Base-by-base conservation (phyloP, 53 echinoderm and acorn worm species). In the Arbacia lixula region DNA sequence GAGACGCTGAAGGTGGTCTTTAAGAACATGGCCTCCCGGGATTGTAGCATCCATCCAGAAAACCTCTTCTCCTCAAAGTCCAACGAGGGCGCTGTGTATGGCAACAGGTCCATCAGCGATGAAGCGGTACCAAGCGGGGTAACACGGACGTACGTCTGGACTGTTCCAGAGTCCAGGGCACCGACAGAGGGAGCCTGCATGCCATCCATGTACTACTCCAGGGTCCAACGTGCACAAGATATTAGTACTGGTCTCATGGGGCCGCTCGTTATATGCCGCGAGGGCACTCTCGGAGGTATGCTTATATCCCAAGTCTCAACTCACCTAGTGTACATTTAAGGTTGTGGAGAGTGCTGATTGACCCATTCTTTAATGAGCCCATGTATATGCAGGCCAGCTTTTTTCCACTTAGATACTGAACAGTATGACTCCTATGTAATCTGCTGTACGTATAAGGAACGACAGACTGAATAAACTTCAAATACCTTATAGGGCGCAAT, bases 221-320 rank as follows among this genome's bases (percentile, higher is more conserved):
- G 76, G 37, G 78, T 92, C 6, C 25, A 69, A 5, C 40, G 69
- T 14, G 69, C n/a, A n/a, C n/a, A n/a, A n/a, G n/a, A 96, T 42
- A 89, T 88, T 35, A 85, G 90, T 84, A 68, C 93, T 0, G 96
- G 96, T 2, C 71, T 96, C 9, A 78, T 96, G 38, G 96, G 96
- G 2, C 88, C 93, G 4, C 88, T 93, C 20, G 88, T 93, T 14
- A 71, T 96, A 36, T 96, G 96, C 67, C 60, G 84, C 43, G 29
- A 61, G 49, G 92, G 87, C 11, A 72, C 36, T 8, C 90, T 93
- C 0, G 86, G 81, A 3, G 64, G 64, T 64, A 64, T n/a, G n/a
- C n/a, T n/a, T n/a, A n/a, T n/a, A n/a, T n/a, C n/a, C n/a, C n/a
- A n/a, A n/a, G n/a, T n/a, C n/a, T n/a, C n/a, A n/a, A n/a, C n/a